A percentile compares a stretch with the other conserved stretches of the same genome.
Conservation (phyloP, 2,888 invertebrate genomes). For the Tiphia femorata region DNA sequence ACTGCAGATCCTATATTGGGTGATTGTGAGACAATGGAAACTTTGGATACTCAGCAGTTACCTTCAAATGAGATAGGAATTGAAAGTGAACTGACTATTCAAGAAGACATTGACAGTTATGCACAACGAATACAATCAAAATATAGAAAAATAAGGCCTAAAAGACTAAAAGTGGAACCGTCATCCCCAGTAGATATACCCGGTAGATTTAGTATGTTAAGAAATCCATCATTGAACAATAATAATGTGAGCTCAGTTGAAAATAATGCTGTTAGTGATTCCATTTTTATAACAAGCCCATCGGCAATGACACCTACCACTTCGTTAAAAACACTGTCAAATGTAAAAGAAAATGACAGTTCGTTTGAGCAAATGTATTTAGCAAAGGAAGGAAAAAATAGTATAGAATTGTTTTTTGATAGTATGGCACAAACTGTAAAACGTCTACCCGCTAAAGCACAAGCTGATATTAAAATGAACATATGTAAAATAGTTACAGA, state of each 20-base stretch:
- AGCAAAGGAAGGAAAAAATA: constrained; percentile 44
- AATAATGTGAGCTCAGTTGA: constrained; percentile 11
- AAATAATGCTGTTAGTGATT: not conserved
- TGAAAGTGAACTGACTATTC: constrained; percentile 12
- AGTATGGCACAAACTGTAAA: constrained; percentile 62
- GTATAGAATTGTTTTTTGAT: constrained; percentile 60
- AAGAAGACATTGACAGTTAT: constrained; percentile 46
- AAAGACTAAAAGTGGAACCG: constrained; percentile 23
- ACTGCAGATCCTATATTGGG: constrained; percentile 48
- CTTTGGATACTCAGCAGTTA: constrained; percentile 15
- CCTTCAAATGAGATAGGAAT: not conserved
- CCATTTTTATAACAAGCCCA: constrained; percentile 20
- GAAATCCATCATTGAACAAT: constrained; percentile 20
- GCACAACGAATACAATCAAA: constrained; percentile 60
- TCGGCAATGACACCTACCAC: not conserved
- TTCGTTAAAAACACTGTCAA: not conserved
- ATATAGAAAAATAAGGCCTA: constrained; percentile 58
- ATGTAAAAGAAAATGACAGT: constrained; percentile 25
- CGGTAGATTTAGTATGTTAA: constrained; percentile 22
- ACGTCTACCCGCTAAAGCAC: constrained; percentile 56
- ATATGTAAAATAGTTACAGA: constrained; percentile 61
- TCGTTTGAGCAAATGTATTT: constrained; percentile 31
- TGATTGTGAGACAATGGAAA: constrained; percentile 25
- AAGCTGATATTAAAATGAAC: constrained; percentile 62
- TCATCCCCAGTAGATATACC: not conserved